Evolutionary conservation across 2,888 invertebrate species (phyloP), one percentile per base, ranked within the genome.

Genomic region (Aspidapion aeneum): DNA sequence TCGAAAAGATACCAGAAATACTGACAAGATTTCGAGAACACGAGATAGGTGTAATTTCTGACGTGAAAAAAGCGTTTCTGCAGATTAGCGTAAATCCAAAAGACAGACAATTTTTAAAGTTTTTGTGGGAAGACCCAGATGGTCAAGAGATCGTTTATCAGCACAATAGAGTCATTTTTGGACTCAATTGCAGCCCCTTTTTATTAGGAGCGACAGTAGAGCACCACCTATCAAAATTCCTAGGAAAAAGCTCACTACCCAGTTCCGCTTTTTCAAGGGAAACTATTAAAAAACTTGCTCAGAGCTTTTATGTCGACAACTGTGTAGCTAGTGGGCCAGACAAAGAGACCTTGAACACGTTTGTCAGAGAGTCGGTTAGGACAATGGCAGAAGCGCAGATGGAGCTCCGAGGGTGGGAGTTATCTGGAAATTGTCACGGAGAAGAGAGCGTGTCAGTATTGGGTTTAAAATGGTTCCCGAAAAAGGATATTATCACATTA

Each of bases 271-370:
- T 12, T 48, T 48, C 49, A 12, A 48, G 49, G n/a, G 49, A 48
- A 48, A 12, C 49, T 48, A 12, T n/a, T 12, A n/a, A 48, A n/a
- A 48, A 48, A 48, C 49, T n/a, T n/a, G n/a, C n/a, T n/a, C n/a
- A n/a, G n/a, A n/a, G n/a, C n/a, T n/a, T n/a, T n/a, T 52, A 52
- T n/a, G 19, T 52, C 5, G 52, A 52, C 19, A 52, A 52, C 52
- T 52, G 52, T 52, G 52, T 52, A 5, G 3, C 52, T 52, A 52
- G 17, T 52, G 52, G 3, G 52, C 52, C 52, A 52, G n/a, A 52
- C 19, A 9, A 52, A 5, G 17, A 18, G 7, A 52, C 17, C 17
- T n/a, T 52, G 52, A 52, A 52, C 17, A 52, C 7, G 17, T 52
- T 52, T 52, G 7, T 52, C 17, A 52, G 52, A 52, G 52, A 52